phyloP scores from a whole-genome alignment of 2,113 vertebrate genomes.

The Microcebus ravelobensis region DNA sequence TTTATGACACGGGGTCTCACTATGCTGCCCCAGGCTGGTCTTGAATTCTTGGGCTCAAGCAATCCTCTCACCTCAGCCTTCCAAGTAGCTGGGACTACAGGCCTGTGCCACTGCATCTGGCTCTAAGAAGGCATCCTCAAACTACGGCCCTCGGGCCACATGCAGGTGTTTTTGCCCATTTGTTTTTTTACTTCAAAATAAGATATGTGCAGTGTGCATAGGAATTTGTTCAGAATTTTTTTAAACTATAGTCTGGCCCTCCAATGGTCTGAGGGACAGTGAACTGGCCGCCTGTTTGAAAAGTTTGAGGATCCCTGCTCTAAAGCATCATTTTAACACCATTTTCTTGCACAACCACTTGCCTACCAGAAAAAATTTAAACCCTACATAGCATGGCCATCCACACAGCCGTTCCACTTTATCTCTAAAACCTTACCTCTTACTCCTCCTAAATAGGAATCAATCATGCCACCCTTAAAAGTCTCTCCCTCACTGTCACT shows the following conservation, averaged over 20 bases:
- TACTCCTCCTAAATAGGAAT: neutral
- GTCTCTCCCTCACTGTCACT: neutral
- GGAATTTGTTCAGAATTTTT: too few relatives aligned
- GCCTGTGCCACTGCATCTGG: neutral
- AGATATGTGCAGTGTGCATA: too few relatives aligned
- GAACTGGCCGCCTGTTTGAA: too few relatives aligned
- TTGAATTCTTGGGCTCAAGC: neutral
- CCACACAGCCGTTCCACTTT: neutral
- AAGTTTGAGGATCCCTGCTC: too few relatives aligned
- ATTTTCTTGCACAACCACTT: neutral
- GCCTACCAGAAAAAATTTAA: slow-evolving; percentile 4
- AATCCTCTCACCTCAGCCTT: neutral
- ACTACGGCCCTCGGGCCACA: too few relatives aligned
- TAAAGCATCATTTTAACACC: neutral
- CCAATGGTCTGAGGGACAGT: too few relatives aligned
- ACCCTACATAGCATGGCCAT: neutral
- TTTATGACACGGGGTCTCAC: neutral
- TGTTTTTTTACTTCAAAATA: too few relatives aligned
- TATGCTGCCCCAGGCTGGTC: neutral
- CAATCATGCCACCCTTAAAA: neutral
- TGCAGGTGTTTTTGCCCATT: too few relatives aligned
- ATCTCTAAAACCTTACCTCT: neutral
- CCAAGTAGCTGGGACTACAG: neutral
- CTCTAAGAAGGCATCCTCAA: too few relatives aligned
- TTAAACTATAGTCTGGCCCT: too few relatives aligned